These are phyloP conservation scores for Poliocrania exsul DNA, from an alignment of 2,797 vertebrate genomes.

Conservation along the genomic window DNA sequence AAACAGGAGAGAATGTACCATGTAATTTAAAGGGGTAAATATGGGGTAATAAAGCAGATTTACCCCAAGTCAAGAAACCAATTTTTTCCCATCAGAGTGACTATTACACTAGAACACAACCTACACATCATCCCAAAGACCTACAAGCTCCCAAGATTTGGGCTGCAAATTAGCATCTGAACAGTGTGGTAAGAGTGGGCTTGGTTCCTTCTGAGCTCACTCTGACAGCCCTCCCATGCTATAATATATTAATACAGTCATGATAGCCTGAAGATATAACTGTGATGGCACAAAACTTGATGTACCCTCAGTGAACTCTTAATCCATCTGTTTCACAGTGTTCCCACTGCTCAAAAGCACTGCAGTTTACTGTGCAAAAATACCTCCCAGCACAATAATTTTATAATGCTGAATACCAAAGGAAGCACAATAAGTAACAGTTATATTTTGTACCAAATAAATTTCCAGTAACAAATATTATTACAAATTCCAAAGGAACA, in stretches of 20 bases:
- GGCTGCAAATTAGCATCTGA: background rate
- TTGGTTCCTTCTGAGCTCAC: slow-evolving; percentile 21
- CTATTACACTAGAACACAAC: background rate
- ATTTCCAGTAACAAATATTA: slow-evolving; percentile 54
- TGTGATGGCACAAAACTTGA: slow-evolving; percentile 44
- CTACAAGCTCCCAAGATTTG: background rate
- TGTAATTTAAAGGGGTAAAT: background rate
- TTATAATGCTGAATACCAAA: slow-evolving; percentile 30
- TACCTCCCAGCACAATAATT: background rate
- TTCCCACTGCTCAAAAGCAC: slow-evolving; percentile 31
- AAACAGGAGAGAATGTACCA: background rate
- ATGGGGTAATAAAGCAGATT: background rate
- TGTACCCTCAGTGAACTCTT: slow-evolving; percentile 55
- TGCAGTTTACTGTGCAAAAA: background rate
- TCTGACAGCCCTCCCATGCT: slow-evolving; percentile 12
- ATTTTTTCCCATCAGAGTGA: background rate
- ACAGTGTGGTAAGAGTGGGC: background rate
- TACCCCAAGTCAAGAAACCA: background rate
- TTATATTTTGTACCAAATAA: slow-evolving; percentile 51
- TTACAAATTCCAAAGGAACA: slow-evolving; percentile 60
- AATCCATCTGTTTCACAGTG: slow-evolving; percentile 17
- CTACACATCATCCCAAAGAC: background rate
- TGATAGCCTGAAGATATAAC: slow-evolving; percentile 52
- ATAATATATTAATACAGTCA: slow-evolving; percentile 56
- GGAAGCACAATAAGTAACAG: slow-evolving; percentile 10